Conservation (phyloP, 2,797 vertebrate species). For the Sphenodon punctatus region DNA sequence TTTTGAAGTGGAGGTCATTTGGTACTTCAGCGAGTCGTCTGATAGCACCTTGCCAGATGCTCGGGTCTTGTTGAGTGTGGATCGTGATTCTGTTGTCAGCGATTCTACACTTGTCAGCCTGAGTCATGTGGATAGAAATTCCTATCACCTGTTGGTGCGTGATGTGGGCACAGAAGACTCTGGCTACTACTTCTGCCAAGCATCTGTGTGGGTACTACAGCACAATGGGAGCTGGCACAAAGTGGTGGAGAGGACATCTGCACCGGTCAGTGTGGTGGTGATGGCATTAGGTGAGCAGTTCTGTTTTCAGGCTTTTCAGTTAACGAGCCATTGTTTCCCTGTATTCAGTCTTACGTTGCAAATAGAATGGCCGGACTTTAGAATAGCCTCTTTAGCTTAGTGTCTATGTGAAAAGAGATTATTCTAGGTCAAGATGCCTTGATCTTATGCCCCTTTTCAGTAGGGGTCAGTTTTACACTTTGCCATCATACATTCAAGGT, state of each 20-base stretch:
- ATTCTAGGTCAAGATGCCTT: background rate
- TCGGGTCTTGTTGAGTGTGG: constrained; percentile 80
- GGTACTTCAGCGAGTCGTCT: constrained; percentile 77
- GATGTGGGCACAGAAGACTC: constrained; percentile 77
- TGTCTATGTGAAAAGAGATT: too few relatives aligned
- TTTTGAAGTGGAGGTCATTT: constrained; percentile 83
- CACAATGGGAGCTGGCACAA: constrained; percentile 85
- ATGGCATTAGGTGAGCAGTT: constrained; percentile 82
- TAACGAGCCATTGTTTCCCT: background rate
- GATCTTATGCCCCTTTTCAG: background rate
- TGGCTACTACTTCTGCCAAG: constrained; percentile 85
- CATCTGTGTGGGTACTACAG: constrained; percentile 81
- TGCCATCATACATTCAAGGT: background rate
- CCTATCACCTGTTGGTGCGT: constrained; percentile 82
- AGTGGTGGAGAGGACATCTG: constrained; percentile 84
- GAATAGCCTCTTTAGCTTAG: too few relatives aligned
- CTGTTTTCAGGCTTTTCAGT: background rate
- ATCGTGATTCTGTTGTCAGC: constrained; percentile 82
- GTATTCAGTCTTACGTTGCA: background rate
- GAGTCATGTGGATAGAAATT: constrained; percentile 74
- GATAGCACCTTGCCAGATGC: constrained; percentile 64
- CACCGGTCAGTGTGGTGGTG: constrained; percentile 80
- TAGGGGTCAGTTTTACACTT: background rate
- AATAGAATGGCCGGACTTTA: too few relatives aligned
- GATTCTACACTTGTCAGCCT: constrained; percentile 74